These are phyloP conservation scores for Poecilia wingei DNA, from an alignment of 2,797 vertebrate species.

Conservation along the genomic window DNA sequence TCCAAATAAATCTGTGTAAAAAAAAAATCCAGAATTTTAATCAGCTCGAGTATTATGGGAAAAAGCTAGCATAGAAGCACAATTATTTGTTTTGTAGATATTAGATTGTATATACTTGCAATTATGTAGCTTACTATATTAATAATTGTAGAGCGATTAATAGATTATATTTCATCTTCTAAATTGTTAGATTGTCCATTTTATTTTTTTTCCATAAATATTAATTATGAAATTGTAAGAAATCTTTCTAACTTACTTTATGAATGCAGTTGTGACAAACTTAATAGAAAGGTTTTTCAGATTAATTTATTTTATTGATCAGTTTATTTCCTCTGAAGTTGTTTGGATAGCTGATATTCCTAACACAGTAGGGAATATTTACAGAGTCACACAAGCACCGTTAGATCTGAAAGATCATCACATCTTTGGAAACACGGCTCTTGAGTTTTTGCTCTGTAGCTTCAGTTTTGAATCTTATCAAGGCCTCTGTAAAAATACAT, in stretches of 20 bases:
- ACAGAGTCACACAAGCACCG: background rate
- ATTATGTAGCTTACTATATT: background rate
- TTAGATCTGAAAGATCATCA: background rate
- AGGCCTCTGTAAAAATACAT: background rate
- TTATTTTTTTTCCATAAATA: background rate
- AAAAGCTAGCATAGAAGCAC: background rate
- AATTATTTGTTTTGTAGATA: background rate
- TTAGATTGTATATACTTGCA: background rate
- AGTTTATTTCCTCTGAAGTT: background rate
- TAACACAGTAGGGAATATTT: background rate
- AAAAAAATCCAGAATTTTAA: background rate
- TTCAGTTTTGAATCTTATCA: background rate
- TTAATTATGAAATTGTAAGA: background rate
- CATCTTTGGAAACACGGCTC: background rate
- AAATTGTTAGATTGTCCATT: background rate
- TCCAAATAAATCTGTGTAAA: background rate
- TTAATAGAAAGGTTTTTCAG: background rate
- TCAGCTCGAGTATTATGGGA: background rate
- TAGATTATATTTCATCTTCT: background rate
- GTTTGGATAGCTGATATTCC: background rate
- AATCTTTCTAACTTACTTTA: background rate
- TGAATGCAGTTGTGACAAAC: background rate
- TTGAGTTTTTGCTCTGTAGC: background rate
- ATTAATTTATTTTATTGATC: background rate
- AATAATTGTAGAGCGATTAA: background rate